Evolutionary conservation across 2,113 vertebrate genomes (phyloP), one percentile per base, ranked within the genome.

Genomic region (Nettapus auritus): DNA sequence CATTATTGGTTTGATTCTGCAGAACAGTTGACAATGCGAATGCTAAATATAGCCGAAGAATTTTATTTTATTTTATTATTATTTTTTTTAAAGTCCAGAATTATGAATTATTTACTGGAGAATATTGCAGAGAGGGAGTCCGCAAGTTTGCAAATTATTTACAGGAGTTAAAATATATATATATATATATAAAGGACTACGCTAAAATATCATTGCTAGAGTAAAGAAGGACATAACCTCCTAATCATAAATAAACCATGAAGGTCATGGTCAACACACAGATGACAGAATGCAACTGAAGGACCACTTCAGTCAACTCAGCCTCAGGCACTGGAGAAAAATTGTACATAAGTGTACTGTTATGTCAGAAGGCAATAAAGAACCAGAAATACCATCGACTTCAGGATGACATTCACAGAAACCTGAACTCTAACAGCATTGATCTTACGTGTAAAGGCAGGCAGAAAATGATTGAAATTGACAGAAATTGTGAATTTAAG

Each of bases 241-340:
- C 55, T 81, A 82, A 86, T 91, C 53, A 95, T 95, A 96, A 95
- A 95, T 96, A 90, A 96, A 95, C 86, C 94, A 94, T 96, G 95
- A 97, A 96, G 94, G 95, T 96, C 89, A 34, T 89, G 93, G 87
- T 90, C 89, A 97, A 91, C 94, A 64, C 68, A 93, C 26, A 90
- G 69, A 88, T 96, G 94, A 96, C 95, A 94, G 90, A 96, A 96
- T 96, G 78, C 15, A n/a, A 90, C 93, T 92, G 83, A 94, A 96
- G 74, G 86, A 88, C 88, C 83, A 82, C 90, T 94, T 92, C 86
- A 93, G 89, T 94, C 88, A 96, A 73, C 81, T 92, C 83, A 82
- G 92, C 93, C 86, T 94, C 88, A 92, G 96, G 94, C 92, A 82
- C 48, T 90, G 92, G 55, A 89, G 90, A 95, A 96, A 96, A 97